Conservation (phyloP, 2,888 invertebrate genomes). For the Mylabris sibirica region DNA sequence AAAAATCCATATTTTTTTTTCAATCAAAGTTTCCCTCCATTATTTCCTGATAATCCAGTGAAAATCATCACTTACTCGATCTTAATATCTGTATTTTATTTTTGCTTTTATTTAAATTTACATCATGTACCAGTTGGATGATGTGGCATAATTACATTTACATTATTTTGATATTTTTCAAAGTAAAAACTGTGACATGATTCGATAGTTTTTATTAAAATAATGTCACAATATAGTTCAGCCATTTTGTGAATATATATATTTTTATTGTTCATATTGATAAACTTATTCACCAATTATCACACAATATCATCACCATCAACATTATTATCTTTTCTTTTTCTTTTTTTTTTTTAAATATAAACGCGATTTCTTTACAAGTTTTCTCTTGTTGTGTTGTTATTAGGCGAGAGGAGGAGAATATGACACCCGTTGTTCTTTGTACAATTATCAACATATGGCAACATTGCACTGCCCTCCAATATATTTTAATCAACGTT, state of each 20-base stretch:
- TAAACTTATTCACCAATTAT: slow-evolving; percentile 14
- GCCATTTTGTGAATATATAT: slow-evolving; percentile 16
- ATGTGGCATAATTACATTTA: slow-evolving; percentile 30
- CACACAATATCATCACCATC: slow-evolving; percentile 3
- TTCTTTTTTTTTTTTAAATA: not conserved
- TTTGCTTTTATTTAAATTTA: slow-evolving; percentile 15
- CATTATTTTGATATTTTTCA: not conserved
- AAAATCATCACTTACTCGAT: slow-evolving; percentile 17
- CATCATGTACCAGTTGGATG: slow-evolving; percentile 48
- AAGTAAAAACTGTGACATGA: slow-evolving; percentile 14
- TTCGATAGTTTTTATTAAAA: not conserved
- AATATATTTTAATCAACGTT: slow-evolving; percentile 43
- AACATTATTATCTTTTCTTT: not conserved
- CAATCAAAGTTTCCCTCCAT: no score
- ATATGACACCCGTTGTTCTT: slow-evolving; percentile 11
- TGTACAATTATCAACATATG: slow-evolving; percentile 28
- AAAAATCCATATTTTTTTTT: no score
- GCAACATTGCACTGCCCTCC: slow-evolving; percentile 54
- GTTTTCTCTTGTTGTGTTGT: not conserved
- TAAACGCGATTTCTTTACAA: slow-evolving; percentile 4
- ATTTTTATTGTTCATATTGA: not conserved
- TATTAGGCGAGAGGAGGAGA: slow-evolving; percentile 1
- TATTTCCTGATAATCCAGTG: no score
- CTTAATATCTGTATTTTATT: not conserved
- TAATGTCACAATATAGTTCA: slow-evolving; percentile 1